A percentile compares a stretch with the other conserved stretches of the same genome.
Conservation (phyloP, 2,888 invertebrate species). For the Adelphocoris suturalis region DNA sequence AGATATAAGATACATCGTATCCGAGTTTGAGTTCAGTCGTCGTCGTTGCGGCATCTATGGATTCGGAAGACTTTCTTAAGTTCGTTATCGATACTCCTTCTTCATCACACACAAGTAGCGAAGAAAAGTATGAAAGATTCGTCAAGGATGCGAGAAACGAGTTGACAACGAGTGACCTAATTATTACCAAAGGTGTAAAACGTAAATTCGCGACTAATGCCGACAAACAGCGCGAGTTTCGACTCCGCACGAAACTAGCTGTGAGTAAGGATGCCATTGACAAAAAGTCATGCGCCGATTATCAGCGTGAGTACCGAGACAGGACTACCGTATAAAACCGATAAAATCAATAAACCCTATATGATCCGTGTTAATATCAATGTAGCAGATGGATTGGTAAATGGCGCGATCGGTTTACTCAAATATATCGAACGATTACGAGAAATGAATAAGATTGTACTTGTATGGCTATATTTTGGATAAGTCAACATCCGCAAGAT, state of each 20-base stretch:
- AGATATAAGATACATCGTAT: constrained; percentile 25
- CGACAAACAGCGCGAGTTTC: too few species aligned
- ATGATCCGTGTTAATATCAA: background rate
- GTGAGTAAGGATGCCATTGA: too few species aligned
- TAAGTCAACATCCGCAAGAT: background rate
- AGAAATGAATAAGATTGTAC: background rate
- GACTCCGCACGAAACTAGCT: too few species aligned
- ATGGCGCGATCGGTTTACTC: background rate
- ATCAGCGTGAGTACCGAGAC: too few species aligned
- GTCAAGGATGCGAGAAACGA: too few species aligned
- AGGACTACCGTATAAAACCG: background rate
- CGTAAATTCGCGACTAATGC: too few species aligned
- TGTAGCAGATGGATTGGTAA: background rate
- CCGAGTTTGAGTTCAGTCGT: constrained; percentile 6
- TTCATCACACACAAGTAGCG: too few species aligned
- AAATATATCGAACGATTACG: background rate
- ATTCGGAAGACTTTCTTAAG: background rate
- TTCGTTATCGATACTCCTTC: background rate
- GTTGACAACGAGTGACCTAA: too few species aligned
- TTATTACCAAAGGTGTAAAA: too few species aligned
- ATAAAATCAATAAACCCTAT: background rate
- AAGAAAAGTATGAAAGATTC: too few species aligned
- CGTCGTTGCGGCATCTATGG: constrained; percentile 2
- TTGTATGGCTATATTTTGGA: background rate
- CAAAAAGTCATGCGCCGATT: too few species aligned